Percentiles rank a stretch among this genome's conserved stretches.
Conservation (phyloP, 2,888 invertebrate genomes). For the Kryphioiulus occultus region DNA sequence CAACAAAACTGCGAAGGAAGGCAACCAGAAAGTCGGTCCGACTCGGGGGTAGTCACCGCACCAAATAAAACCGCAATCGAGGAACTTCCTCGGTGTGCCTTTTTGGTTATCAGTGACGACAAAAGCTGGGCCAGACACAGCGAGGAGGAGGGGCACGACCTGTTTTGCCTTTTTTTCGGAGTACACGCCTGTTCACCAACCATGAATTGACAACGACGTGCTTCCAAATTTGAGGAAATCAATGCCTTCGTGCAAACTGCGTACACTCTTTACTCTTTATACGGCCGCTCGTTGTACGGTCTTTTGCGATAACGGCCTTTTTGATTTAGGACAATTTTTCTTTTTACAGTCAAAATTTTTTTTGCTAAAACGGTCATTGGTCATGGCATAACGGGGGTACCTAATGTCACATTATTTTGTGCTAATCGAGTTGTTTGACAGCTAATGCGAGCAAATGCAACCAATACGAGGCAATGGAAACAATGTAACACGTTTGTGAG, state of each 20-base stretch:
- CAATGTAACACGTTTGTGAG: no score
- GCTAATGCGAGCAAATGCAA: no score
- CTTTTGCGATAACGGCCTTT: no score
- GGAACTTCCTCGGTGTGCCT: not conserved
- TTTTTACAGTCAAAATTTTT: no score
- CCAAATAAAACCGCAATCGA: not conserved
- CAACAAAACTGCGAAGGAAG: not conserved
- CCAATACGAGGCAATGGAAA: no score
- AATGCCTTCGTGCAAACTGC: not conserved
- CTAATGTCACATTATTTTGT: no score
- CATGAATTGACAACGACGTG: conserved; percentile 15
- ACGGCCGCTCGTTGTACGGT: no score
- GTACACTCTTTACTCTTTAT: no score
- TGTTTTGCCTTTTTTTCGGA: not conserved
- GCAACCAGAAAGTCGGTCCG: not conserved
- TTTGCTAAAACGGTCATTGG: no score
- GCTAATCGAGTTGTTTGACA: no score
- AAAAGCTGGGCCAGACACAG: conserved; percentile 20
- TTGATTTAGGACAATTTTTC: no score
- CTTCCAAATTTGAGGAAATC: not conserved
- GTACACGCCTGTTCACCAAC: not conserved
- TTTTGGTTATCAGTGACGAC: conserved; percentile 2
- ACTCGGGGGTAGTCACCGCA: conserved; percentile 26
- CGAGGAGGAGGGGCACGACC: conserved; percentile 8
- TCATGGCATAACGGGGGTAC: no score